Conservation (phyloP, 2,797 vertebrate species). For the Percopsis omiscomaycus region DNA sequence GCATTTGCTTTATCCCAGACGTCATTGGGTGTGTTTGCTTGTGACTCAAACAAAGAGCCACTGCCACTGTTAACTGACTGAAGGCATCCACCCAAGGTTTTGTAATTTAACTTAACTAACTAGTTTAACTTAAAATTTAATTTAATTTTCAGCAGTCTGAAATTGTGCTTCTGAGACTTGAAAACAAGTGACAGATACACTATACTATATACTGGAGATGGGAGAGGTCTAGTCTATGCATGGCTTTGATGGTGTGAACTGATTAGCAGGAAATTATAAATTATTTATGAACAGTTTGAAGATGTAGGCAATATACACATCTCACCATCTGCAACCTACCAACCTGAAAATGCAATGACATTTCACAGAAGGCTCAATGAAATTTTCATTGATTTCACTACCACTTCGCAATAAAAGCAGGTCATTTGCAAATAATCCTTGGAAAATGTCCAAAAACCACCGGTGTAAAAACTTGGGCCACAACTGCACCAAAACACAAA, state of each 20-base stretch:
- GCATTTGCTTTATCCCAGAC: too few species aligned
- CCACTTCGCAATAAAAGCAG: slow-evolving; percentile 7
- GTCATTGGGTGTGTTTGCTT: slow-evolving; percentile 36
- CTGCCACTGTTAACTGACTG: slow-evolving; percentile 4
- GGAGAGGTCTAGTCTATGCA: slow-evolving; percentile 32
- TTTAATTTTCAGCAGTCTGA: slow-evolving; percentile 27
- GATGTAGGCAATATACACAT: neutral
- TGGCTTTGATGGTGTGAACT: slow-evolving; percentile 32
- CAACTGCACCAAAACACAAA: too few species aligned
- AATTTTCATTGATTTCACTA: slow-evolving; percentile 11
- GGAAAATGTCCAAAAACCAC: slow-evolving; percentile 15
- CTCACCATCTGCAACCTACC: slow-evolving; percentile 27
- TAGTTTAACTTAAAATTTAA: slow-evolving; percentile 7
- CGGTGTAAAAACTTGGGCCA: neutral
- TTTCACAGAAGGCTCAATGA: slow-evolving; percentile 19
- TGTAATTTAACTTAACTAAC: slow-evolving; percentile 5
- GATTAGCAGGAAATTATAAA: too few species aligned
- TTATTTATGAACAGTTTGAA: too few species aligned
- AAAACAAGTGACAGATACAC: slow-evolving; percentile 10
- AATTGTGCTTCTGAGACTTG: slow-evolving; percentile 9
- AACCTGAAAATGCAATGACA: slow-evolving; percentile 49
- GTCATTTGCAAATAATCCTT: slow-evolving; percentile 26
- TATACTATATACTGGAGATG: slow-evolving; percentile 13
- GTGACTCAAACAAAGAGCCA: slow-evolving; percentile 30
- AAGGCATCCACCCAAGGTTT: slow-evolving; percentile 20